Evolutionary conservation across 1,140 invertebrate genomes (phyloP).

Genomic region (Drosophila orena): DNA sequence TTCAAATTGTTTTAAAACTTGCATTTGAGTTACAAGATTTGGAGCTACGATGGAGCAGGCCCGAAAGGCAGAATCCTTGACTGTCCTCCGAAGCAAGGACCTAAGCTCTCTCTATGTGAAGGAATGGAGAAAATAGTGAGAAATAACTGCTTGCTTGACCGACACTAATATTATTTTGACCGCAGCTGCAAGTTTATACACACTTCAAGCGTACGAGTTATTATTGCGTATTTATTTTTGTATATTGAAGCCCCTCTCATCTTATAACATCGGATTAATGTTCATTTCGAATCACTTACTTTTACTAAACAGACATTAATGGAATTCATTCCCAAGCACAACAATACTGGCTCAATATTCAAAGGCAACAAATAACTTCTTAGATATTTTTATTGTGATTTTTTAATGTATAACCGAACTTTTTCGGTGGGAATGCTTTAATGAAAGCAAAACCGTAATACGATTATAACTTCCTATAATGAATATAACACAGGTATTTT

Average conservation of each 20-base stretch:
- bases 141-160: no score
- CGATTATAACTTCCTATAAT: conserved; percentile 79
- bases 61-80: no score
- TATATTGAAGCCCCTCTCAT: not conserved
- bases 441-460: conserved; percentile 77
- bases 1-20: no score
- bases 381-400: conserved; percentile 75
- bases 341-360: conserved; percentile 16
- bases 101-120: no score
- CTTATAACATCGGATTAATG: not conserved
- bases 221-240: not conserved
- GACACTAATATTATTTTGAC: no score
- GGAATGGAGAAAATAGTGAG: no score
- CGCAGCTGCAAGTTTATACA: no score
- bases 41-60: no score
- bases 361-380: conserved; percentile 63
- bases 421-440: conserved; percentile 79
- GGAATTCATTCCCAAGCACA: not conserved
- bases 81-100: no score
- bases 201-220: no score
- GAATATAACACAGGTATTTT: conserved; percentile 75
- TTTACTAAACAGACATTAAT: not conserved
- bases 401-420: conserved; percentile 73
- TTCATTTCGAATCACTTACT: not conserved
- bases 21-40: no score